Evolutionary conservation across 2,888 invertebrate genomes (phyloP).

Genomic region (Petrolisthes cinctipes): DNA sequence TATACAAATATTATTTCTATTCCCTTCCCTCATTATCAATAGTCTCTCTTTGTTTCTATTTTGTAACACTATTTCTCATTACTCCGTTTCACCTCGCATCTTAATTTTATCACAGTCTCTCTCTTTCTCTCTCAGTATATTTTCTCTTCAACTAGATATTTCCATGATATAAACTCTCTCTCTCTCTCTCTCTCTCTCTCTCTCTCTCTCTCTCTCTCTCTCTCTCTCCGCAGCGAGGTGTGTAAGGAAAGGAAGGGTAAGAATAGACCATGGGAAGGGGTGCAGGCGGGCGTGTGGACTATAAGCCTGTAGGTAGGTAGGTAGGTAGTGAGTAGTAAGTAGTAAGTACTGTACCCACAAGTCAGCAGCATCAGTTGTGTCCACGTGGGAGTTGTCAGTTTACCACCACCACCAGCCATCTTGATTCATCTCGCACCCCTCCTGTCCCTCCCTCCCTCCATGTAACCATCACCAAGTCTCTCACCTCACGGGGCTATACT

Average conservation of each 20-base stretch:
- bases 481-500: too few relatives aligned
- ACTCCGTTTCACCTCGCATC: too few relatives aligned
- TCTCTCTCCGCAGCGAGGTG: not conserved
- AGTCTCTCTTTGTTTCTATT: too few relatives aligned
- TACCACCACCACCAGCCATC: constrained; percentile 34
- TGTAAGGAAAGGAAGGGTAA: constrained; percentile 1
- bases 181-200: too few relatives aligned
- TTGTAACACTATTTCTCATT: too few relatives aligned
- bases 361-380: constrained; percentile 45
- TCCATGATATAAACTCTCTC: too few relatives aligned
- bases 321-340: not conserved
- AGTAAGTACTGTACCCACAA: constrained; percentile 8
- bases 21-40: too few relatives aligned
- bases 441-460: not conserved
- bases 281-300: not conserved
- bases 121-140: too few relatives aligned
- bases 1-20: too few relatives aligned
- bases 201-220: not conserved
- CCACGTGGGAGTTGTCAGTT: constrained; percentile 51
- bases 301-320: not conserved
- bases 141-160: too few relatives aligned
- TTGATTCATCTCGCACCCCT: constrained; percentile 8
- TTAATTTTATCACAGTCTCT: too few relatives aligned
- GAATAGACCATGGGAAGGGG: not conserved
- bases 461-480: too few relatives aligned